Percentiles rank a stretch among this genome's conserved stretches.
phyloP scores from a whole-genome alignment of 1,140 invertebrate genomes.

The Calephelis nemesis region DNA sequence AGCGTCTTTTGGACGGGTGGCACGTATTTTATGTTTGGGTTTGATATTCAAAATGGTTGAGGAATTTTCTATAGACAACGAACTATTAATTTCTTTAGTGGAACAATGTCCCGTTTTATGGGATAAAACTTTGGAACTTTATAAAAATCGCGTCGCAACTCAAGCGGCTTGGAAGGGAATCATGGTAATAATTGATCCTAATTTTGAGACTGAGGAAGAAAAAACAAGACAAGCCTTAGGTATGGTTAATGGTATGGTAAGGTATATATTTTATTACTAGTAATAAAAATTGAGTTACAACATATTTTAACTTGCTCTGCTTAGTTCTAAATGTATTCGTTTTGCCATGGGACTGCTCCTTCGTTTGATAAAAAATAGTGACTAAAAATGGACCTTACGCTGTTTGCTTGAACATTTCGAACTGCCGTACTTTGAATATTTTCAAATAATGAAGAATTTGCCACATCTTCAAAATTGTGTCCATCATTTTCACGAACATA shows the following conservation, averaged over 20 bases:
- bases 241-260: no score
- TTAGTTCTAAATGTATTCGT: slow-evolving; percentile 31
- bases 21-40: slow-evolving; percentile 30
- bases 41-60: slow-evolving; percentile 35
- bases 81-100: slow-evolving; percentile 37
- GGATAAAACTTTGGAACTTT: slow-evolving; percentile 37
- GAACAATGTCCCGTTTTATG: slow-evolving; percentile 33
- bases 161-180: slow-evolving; percentile 31
- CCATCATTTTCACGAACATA: slow-evolving; percentile 19
- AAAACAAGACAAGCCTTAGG: slow-evolving; percentile 30
- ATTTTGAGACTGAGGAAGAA: slow-evolving; percentile 28
- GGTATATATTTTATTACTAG: slow-evolving; percentile 27
- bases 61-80: slow-evolving; percentile 35
- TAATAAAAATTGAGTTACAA: slow-evolving; percentile 28
- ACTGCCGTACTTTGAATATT: slow-evolving; percentile 22
- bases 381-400: slow-evolving; percentile 22
- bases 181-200: slow-evolving; percentile 33
- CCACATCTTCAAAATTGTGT: slow-evolving; percentile 24
- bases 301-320: slow-evolving; percentile 27
- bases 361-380: slow-evolving; percentile 24
- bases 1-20: slow-evolving; percentile 27
- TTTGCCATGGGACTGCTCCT: slow-evolving; percentile 23
- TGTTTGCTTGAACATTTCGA: slow-evolving; percentile 25
- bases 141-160: slow-evolving; percentile 38
- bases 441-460: slow-evolving; percentile 16